Base-by-base conservation (phyloP, 2,797 vertebrate genomes). In the Cossypha heuglini region DNA sequence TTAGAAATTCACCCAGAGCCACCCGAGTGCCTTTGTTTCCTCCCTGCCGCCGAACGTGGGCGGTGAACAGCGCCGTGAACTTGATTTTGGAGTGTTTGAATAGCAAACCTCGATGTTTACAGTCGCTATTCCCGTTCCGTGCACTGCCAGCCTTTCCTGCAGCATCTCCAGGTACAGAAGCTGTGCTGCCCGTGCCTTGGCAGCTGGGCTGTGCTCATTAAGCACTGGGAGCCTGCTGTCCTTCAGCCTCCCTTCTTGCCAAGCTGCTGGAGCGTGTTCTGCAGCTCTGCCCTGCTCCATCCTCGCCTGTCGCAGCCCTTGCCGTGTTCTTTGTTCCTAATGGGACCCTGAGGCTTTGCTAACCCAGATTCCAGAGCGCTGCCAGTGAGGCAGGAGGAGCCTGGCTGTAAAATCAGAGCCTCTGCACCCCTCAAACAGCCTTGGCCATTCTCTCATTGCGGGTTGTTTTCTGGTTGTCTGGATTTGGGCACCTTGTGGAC, bases 281-380 rank as follows among this genome's bases (percentile, higher is more conserved):
- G 77, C 86, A 29, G 66, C 86, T 81, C 74, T 9, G 76, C 95
- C 93, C 31, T 2, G n/a, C 84, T 92, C 63, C 13, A 17, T n/a
- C 66, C 37, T 19, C 31, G 68, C 62, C 75, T 35, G 85, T 22
- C 52, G 37, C 71, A 81, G 57, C 72, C 75, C 90, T 76, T 66
- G 73, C 88, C 86, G 48, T 61, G 85, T 83, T 97, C 96, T 94
- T 88, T 96, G 90, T 94, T 97, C 96, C 94, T 91, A 71, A 72
- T 43, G 81, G 87, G 91, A 92, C 88, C 91, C 93, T 16, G 64
- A 95, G 94, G 93, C 88, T 96, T 83, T 75, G 93, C 92, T 96
- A 95, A 96, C 94, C 94, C 77, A 85, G 61, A 86, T 97, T 64
- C 13, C 52, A 1, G 13, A 45, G 91, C 19, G 0, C 52, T 12